Percentiles rank a stretch among this genome's conserved stretches.
These are phyloP conservation scores for Petrocephalus schoutedeni DNA, from an alignment of 2,797 vertebrate genomes.

Conservation along the genomic window DNA sequence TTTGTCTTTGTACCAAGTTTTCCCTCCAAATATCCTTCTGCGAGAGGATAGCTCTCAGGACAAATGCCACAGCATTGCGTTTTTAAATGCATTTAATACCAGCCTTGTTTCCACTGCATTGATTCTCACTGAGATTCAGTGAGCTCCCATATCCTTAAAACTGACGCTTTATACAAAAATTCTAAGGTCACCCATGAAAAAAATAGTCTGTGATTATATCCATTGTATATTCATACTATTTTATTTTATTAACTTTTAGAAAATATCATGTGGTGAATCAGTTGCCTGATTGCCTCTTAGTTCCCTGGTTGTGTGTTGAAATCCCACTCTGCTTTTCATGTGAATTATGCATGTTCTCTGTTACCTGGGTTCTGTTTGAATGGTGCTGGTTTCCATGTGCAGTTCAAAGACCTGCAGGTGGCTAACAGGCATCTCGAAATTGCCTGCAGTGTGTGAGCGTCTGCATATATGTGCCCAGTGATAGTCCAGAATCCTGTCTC, in stretches of 20 bases:
- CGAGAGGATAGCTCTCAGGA: slow-evolving; percentile 38
- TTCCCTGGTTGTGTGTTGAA: neutral
- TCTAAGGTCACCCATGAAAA: neutral
- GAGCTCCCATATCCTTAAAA: neutral
- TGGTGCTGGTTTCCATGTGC: neutral
- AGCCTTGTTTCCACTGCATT: slow-evolving; percentile 32
- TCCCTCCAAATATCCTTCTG: slow-evolving; percentile 48
- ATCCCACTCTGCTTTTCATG: neutral
- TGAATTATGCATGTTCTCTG: neutral
- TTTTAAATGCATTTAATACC: slow-evolving; percentile 48
- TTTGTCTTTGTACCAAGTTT: slow-evolving; percentile 25
- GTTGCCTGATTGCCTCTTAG: neutral
- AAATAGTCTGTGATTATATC: neutral
- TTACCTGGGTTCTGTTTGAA: neutral
- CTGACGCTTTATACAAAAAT: neutral
- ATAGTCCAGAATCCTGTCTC: neutral
- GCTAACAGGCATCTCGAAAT: neutral
- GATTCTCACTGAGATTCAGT: neutral
- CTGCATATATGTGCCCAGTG: neutral
- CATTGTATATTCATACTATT: neutral
- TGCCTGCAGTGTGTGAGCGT: neutral
- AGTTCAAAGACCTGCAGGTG: neutral
- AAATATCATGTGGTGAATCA: neutral
- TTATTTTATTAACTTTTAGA: neutral
- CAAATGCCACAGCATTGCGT: slow-evolving; percentile 27